Percentiles rank a stretch among this genome's conserved stretches.
Conservation (phyloP, 1,140 invertebrate genomes). For the Drosophila melanogaster region DNA sequence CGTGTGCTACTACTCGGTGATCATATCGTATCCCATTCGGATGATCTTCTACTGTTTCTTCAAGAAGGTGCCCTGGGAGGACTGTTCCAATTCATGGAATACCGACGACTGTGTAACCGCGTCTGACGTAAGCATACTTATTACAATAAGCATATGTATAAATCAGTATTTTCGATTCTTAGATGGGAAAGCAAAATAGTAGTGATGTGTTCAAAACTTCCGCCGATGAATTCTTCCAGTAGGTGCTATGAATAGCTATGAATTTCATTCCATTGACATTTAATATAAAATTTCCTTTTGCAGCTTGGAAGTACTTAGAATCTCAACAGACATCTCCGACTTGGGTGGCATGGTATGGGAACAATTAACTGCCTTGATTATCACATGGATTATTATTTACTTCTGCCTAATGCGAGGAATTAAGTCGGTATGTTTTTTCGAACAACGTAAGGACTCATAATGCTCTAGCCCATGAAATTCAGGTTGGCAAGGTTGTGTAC, state of each 20-base stretch:
- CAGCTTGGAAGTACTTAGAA: slow-evolving; percentile 89
- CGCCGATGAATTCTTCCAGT: slow-evolving; percentile 95
- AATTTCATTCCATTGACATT: too few relatives aligned
- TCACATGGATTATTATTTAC: slow-evolving; percentile 92
- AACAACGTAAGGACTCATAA: too few relatives aligned
- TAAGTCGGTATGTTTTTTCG: slow-evolving; percentile 86
- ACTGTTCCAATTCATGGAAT: slow-evolving; percentile 95
- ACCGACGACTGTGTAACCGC: slow-evolving; percentile 88
- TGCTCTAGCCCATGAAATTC: neutral
- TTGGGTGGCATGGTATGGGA: slow-evolving; percentile 90
- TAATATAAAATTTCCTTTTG: slow-evolving; percentile 11
- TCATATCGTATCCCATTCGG: slow-evolving; percentile 95
- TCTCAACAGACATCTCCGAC: slow-evolving; percentile 88
- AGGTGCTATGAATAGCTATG: slow-evolving; percentile 79
- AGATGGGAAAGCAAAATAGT: slow-evolving; percentile 10
- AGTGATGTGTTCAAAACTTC: slow-evolving; percentile 86
- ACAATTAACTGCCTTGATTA: slow-evolving; percentile 88
- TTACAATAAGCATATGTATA: neutral
- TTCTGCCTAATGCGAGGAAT: slow-evolving; percentile 93
- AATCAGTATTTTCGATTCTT: neutral
- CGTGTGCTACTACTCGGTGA: slow-evolving; percentile 96
- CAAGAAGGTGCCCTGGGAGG: slow-evolving; percentile 92
- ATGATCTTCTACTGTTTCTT: slow-evolving; percentile 91
- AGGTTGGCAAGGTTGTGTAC: slow-evolving; percentile 89
- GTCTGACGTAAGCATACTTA: slow-evolving; percentile 8